Base-by-base conservation (phyloP, 2,113 vertebrate species). In the Glaucidium brasilianum region DNA sequence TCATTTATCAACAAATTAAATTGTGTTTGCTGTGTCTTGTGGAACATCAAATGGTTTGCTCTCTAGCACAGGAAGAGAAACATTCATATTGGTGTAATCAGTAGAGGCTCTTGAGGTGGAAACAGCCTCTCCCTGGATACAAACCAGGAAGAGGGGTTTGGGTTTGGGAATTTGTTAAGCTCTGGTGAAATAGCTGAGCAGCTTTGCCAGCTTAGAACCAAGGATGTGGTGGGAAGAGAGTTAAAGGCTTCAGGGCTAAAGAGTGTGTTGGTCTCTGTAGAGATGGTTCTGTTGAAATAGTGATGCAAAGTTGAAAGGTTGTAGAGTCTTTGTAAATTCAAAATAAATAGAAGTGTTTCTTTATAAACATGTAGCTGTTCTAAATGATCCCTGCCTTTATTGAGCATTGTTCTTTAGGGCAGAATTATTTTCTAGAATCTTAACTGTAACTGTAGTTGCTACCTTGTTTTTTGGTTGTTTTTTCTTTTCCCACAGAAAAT, bases 191-290 rank as follows among this genome's bases (percentile, higher is more conserved):
- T 6, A 66, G n/a, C 66, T 82, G 84, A 79, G 78, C 63, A n/a
- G 74, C 37, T 95, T 91, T 88, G 75, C 56, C 62, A 41, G 68
- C 30, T 75, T 56, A 35, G 27, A 88, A 58, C 19, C 34, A 32
- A 45, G 62, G 37, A 68, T 52, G 83, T 63, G 63, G 27, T 50
- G 41, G 64, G n/a, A 76, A 82, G 32, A 45, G 62, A 93, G 67
- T 78, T 94, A 85, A 90, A 91, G 67, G 78, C 66, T 85, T 93
- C 72, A 79, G 53, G 45, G 81, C 71, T 75, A 52, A 84, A 78
- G 77, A 67, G 23, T 47, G 19, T 20, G 1, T 3, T 75, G 55
- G 27, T 74, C 78, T 92, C 32, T 41, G 59, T 49, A 47, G 75
- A 89, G 83, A 84, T 29, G 18, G 43, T 93, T 66, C 90, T 95